These are phyloP conservation scores for Callinectes sapidus DNA, from an alignment of 2,888 invertebrate species.

Conservation along the genomic window DNA sequence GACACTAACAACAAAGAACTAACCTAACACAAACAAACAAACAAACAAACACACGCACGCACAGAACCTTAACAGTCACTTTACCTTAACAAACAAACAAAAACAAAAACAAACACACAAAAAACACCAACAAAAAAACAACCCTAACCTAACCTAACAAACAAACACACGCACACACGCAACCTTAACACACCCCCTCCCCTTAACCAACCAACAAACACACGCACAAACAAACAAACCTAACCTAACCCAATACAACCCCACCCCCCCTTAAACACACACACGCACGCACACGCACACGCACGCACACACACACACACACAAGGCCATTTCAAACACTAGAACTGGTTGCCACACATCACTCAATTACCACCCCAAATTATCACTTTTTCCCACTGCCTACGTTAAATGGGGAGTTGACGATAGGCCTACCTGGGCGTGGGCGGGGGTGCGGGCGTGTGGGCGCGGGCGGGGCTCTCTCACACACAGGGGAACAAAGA, in stretches of 20 bases:
- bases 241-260: neutral
- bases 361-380: neutral
- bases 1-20: neutral
- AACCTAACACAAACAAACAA: neutral
- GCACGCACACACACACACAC: neutral
- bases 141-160: too few species aligned
- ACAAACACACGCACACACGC: too few species aligned
- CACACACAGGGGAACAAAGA: slow-evolving; percentile 18
- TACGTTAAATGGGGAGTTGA: neutral
- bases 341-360: neutral
- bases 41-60: neutral
- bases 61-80: too few species aligned
- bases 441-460: neutral
- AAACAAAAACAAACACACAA: too few species aligned
- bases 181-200: too few species aligned
- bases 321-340: slow-evolving; percentile 39
- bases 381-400: neutral
- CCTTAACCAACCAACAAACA: too few species aligned
- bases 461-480: neutral
- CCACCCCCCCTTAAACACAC: too few species aligned
- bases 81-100: too few species aligned
- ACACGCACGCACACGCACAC: neutral
- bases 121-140: too few species aligned
- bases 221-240: too few species aligned
- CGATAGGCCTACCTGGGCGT: neutral